Evolutionary conservation across 2,113 vertebrate genomes (phyloP), one percentile per base, ranked within the genome.

Genomic region (Platycercus adscitus): DNA sequence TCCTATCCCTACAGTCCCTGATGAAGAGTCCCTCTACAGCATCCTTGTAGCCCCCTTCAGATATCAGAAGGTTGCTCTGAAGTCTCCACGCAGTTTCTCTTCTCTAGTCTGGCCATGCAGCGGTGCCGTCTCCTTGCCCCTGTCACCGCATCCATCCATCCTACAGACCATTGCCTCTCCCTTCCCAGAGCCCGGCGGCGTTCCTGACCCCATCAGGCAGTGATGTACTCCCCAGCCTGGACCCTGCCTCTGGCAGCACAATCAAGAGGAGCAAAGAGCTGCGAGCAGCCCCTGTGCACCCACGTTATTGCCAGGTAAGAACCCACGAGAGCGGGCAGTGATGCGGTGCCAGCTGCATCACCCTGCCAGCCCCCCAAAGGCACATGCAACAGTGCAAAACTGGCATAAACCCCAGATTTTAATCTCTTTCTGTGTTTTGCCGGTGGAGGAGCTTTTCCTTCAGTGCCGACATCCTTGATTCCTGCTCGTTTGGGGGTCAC

Each of bases 101-200:
- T 58, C 33, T 58, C 56, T 21, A 35, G 13, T n/a, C 33, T 35
- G 35, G 17, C 3, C 7, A 3, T 3, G 18, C 11, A 25, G 41
- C 0, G 1, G 12, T 41, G 18, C 29, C 47, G 14, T 21, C 12
- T 66, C 23, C 6, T 50, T 17, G 9, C 20, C 58, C 46, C 41
- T 29, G 9, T 15, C 61, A 37, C n/a, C 2, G 0, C 50, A 26
- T 26, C 78, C 52, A 28, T 56, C 53, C 46, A 12, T 13, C 46
- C 61, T 33, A 19, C 47, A 79, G 17, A 46, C 21, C 60, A 2
- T 50, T 86, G 11, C 26, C 37, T 87, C 44, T 76, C 92, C 69
- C 69, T 89, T 29, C 50, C 4, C 89, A 98, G 97, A 95, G 88
- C n/a, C 97, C 96, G 2, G 92, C 76, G 17, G 89, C 24, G 1